Evolutionary conservation across 2,797 vertebrate genomes (phyloP).

Genomic region (Acridotheres tristis): DNA sequence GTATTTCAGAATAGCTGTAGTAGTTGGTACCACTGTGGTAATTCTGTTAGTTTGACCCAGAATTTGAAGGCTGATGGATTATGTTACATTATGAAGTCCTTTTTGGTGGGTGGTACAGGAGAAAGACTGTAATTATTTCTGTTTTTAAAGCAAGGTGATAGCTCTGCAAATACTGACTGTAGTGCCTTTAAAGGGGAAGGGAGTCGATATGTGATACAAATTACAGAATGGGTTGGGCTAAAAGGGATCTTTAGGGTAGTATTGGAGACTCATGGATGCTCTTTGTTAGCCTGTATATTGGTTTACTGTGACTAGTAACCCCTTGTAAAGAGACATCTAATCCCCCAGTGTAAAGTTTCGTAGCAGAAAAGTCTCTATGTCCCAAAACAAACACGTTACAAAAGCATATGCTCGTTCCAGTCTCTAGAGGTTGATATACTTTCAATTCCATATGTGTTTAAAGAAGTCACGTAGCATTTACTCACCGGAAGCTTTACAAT

Average conservation of each 20-base stretch:
- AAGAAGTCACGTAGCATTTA: background rate
- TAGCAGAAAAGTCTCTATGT: background rate
- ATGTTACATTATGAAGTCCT: rapidly evolving
- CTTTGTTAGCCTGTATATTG: background rate
- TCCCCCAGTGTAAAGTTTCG: background rate
- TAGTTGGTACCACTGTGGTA: rapidly evolving
- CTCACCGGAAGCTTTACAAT: background rate
- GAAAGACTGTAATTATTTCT: background rate
- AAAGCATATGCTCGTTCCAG: background rate
- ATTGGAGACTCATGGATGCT: background rate
- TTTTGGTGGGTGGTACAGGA: background rate
- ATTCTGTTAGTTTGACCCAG: background rate
- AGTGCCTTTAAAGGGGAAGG: background rate
- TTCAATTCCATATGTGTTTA: background rate
- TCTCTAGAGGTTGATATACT: background rate
- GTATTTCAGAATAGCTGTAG: background rate
- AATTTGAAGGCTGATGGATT: background rate
- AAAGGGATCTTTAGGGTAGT: background rate
- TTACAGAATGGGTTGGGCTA: background rate
- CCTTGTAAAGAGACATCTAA: background rate
- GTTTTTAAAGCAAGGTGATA: background rate
- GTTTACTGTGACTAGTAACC: background rate
- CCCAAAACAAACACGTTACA: background rate
- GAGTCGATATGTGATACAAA: background rate
- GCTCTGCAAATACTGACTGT: background rate